A percentile compares a stretch with the other conserved stretches of the same genome.
These are phyloP conservation scores for Pogonomyrmex californicus DNA, from an alignment of 1,140 invertebrate genomes.

Conservation along the genomic window DNA sequence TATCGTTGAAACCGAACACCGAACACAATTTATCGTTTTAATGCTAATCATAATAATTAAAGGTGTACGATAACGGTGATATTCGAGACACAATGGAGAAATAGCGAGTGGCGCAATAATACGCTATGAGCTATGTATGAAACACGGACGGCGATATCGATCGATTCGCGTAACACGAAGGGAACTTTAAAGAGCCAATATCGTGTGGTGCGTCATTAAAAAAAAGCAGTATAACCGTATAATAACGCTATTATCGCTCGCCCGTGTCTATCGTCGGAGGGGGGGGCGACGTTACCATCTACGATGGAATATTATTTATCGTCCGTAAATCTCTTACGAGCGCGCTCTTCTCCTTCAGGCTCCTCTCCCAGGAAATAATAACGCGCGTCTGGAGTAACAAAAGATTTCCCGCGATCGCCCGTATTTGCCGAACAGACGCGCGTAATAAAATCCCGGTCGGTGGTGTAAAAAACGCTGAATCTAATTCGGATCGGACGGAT, in stretches of 20 bases:
- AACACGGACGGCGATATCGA: conserved; percentile 7
- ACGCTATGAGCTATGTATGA: neutral
- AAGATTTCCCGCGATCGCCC: conserved; percentile 14
- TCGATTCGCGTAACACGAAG: neutral
- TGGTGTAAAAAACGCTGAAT: neutral
- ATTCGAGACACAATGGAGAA: neutral
- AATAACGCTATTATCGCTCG: conserved; percentile 36
- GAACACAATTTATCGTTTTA: neutral
- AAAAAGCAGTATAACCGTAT: conserved; percentile 10
- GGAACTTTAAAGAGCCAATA: conserved; percentile 33
- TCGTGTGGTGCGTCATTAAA: conserved; percentile 13
- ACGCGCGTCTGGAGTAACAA: conserved; percentile 47
- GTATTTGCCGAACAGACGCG: neutral
- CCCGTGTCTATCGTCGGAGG: neutral
- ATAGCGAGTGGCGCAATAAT: conserved; percentile 12
- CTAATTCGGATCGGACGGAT: conserved; percentile 18
- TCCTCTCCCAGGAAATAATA: conserved; percentile 28
- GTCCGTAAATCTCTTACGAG: conserved; percentile 40
- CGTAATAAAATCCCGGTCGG: conserved; percentile 14
- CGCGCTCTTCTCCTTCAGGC: neutral
- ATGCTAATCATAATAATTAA: conserved; percentile 36
- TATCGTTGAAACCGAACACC: neutral
- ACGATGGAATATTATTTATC: conserved; percentile 46
- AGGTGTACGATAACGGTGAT: neutral
- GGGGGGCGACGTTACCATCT: neutral